Conservation (phyloP, 35 echinoderm and acorn worm genomes). For the Ptychodera flava region DNA sequence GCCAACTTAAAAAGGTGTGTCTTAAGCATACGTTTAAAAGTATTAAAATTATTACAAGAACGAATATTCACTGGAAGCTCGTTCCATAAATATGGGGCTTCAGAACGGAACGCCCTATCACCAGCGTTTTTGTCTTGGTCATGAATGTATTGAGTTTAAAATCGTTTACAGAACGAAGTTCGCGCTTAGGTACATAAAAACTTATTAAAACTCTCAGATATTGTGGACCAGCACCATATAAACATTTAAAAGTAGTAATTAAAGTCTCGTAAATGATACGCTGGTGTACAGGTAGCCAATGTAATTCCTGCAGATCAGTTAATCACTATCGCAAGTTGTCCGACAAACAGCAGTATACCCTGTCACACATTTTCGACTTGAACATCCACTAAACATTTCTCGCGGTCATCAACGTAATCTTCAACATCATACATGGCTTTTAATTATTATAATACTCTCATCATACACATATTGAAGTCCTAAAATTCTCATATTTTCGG, state of each 20-base stretch:
- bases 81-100: not conserved
- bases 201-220: not conserved
- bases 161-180: not conserved
- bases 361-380: too few species aligned
- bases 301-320: too few species aligned
- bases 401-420: too few species aligned
- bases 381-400: too few species aligned
- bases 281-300: not conserved
- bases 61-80: not conserved
- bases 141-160: not conserved
- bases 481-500: too few species aligned
- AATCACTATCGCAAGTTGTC: too few species aligned
- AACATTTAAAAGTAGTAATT: not conserved
- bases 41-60: not conserved
- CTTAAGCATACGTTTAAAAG: not conserved
- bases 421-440: too few species aligned
- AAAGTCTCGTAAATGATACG: not conserved
- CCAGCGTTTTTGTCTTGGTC: not conserved
- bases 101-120: not conserved
- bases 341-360: too few species aligned
- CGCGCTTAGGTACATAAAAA: not conserved
- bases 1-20: not conserved
- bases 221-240: not conserved
- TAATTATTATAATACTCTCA: too few species aligned
- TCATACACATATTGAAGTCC: too few species aligned